Evolutionary conservation across 2,113 vertebrate species (phyloP).

Genomic region (Notothenia rossii): DNA sequence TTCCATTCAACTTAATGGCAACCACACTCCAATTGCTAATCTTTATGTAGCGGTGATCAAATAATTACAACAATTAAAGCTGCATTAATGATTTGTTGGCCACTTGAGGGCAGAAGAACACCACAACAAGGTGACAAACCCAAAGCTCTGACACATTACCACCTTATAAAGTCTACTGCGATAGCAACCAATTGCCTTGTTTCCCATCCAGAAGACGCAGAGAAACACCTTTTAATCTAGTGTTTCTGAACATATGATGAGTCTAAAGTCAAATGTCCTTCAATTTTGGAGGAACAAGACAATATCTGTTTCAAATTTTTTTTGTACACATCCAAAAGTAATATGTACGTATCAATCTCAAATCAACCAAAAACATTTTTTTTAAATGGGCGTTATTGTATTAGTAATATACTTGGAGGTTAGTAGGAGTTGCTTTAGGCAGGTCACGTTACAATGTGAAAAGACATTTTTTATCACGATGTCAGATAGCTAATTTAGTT

Average conservation of each 20-base stretch:
- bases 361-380: neutral
- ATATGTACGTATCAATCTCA: neutral
- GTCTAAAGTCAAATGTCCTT: neutral
- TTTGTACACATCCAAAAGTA: neutral
- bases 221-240: constrained; percentile 9
- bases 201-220: constrained; percentile 13
- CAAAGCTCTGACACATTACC: constrained; percentile 30
- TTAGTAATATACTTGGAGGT: neutral
- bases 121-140: constrained; percentile 14
- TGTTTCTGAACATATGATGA: constrained; percentile 4
- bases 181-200: constrained; percentile 3
- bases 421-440: neutral
- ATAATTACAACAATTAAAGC: constrained; percentile 22
- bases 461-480: neutral
- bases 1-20: neutral
- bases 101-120: constrained; percentile 5
- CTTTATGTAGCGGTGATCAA: neutral
- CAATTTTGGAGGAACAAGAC: neutral
- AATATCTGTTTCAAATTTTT: neutral
- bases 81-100: constrained; percentile 4
- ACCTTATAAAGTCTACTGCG: constrained; percentile 35
- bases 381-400: neutral
- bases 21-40: neutral
- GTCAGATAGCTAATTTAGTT: neutral
- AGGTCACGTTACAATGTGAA: neutral